Evolutionary conservation across 2,888 invertebrate genomes (phyloP).

Genomic region (Idaea aversata): DNA sequence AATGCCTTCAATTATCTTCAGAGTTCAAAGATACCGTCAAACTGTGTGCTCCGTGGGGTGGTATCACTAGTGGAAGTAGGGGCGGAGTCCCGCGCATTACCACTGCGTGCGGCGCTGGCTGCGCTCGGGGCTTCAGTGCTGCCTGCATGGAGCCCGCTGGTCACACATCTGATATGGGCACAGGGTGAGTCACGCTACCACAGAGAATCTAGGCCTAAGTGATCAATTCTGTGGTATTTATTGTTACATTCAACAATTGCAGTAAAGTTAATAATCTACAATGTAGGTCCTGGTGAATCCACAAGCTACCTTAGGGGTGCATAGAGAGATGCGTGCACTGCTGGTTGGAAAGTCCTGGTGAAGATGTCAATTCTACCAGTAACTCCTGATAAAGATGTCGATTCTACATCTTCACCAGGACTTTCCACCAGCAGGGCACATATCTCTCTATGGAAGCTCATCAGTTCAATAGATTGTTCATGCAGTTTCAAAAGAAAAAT

Average conservation of each 20-base stretch:
- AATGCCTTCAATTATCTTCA: constrained; percentile 4
- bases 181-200: constrained; percentile 43
- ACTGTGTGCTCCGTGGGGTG: constrained; percentile 51
- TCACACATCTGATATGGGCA: constrained; percentile 68
- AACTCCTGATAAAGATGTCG: no score
- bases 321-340: no score
- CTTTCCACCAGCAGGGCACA: no score
- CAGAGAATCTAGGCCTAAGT: neutral
- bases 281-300: no score
- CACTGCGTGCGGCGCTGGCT: constrained; percentile 57
- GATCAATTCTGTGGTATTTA: neutral
- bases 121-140: constrained; percentile 64
- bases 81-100: constrained; percentile 49
- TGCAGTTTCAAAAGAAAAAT: no score
- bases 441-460: no score
- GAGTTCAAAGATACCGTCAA: constrained; percentile 24
- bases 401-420: no score
- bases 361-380: no score
- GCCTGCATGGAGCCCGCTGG: constrained; percentile 59
- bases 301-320: no score
- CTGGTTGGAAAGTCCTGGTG: no score
- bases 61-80: constrained; percentile 67
- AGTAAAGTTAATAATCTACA: no score
- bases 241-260: neutral
- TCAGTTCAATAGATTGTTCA: no score